Evolutionary conservation across 2,797 vertebrate genomes (phyloP), one percentile per base, ranked within the genome.

Genomic region (Gallinago stenura): DNA sequence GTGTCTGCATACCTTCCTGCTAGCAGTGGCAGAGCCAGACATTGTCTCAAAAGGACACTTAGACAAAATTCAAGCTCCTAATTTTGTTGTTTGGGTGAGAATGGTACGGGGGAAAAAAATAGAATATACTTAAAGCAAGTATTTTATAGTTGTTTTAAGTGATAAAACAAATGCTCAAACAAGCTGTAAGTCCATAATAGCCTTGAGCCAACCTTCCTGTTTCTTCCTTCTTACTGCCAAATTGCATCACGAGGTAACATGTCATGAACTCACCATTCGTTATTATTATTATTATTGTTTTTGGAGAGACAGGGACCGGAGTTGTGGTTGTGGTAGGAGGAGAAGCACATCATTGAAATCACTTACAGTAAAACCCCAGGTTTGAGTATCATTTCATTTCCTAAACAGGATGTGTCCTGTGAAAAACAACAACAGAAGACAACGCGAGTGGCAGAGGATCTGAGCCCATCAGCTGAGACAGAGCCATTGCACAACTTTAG

Each of bases 351-450:
- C 62, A 71, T 4, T 94, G 94, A 94, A 97, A 90, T 95, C 91
- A 90, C 76, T 95, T 97, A 94, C 94, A 87, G 93, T 96, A 96
- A 96, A 94, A 26, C 75, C 73, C 75, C 61, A 69, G 93, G 80
- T 95, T 28, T 94, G 80, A 90, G 68, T 94, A 88, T 89, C 70
- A 72, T 87, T 87, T 90, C 66, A 19, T 66, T 93, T 93, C 90
- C 81, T 95, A 97, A 96, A 95, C 95, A 95, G 93, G 95, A 97
- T 87, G 71, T 54, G 57, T 91, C 60, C 81, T 71, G 43, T 1
- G 0, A 53, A 95, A 89, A 93, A 87, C 83, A 96, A 51, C 87
- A 96, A 89, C 80, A 92, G 43, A 76, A 69, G 85, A 78, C 65
- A 88, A 82, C 0, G 0, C 72, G n/a, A 94, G 75, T 71, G 41